These are phyloP conservation scores for Acanthosepion lycidas DNA, from an alignment of 2,888 invertebrate genomes.

Conservation along the genomic window DNA sequence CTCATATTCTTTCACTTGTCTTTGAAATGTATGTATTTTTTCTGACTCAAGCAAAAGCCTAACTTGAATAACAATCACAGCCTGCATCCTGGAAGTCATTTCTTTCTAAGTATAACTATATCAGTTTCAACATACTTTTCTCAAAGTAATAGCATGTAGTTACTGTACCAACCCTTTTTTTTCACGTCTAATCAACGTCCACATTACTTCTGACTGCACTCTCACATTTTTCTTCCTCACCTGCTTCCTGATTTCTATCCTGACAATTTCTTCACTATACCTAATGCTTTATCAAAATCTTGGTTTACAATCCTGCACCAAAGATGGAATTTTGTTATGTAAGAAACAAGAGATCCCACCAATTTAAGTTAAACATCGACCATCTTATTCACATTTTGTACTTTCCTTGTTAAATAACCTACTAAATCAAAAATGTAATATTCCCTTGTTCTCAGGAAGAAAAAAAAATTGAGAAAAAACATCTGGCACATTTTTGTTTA, in stretches of 20 bases:
- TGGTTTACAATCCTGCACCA: neutral
- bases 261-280: neutral
- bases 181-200: neutral
- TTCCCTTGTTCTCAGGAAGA: neutral
- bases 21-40: too few species aligned
- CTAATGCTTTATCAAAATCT: neutral
- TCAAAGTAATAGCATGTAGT: neutral
- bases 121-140: slow-evolving; percentile 33
- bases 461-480: neutral
- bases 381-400: neutral
- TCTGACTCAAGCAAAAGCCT: neutral
- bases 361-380: neutral
- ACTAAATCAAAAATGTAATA: neutral
- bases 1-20: too few species aligned
- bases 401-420: neutral
- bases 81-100: slow-evolving; percentile 9
- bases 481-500: too few species aligned
- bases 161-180: neutral
- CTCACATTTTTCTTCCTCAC: neutral
- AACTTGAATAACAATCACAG: neutral
- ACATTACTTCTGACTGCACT: slow-evolving; percentile 10
- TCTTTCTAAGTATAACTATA: slow-evolving; percentile 18
- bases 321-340: slow-evolving; percentile 8
- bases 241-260: neutral
- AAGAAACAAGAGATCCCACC: slow-evolving; percentile 18